Base-by-base conservation (phyloP, 1,140 invertebrate genomes). In the Cydia pomonella region DNA sequence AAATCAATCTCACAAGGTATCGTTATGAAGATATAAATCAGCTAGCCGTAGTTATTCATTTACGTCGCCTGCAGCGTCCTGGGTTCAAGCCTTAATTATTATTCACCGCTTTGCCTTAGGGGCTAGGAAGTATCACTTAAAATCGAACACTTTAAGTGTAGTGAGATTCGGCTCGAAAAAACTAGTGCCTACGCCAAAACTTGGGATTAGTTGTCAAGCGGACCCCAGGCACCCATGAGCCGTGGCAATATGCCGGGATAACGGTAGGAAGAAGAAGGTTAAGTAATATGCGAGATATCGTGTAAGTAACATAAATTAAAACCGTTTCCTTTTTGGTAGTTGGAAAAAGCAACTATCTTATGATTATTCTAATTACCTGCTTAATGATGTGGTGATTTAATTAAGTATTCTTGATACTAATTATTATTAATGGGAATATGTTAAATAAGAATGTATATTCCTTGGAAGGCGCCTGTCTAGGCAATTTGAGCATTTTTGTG, bases 41-140 rank as follows among this genome's bases (percentile, higher is more conserved):
- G 78, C 27, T 71, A 75, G 72, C 80, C 62, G 74, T 80, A 80
- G 75, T 85, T 87, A 86, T 87, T 88, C 87, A 87, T 83, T 82
- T 78, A 77, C 77, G 71, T 75, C 27, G 87, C 87, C 86, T 47
- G 64, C 21, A 77, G 88, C 79, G 83, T 84, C 82, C 82, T 79
- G 72, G 82, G 80, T 89, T 89, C 87, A 89, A 81, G 71, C 76
- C 73, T 80, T 88, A 88, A 90, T 89, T 90, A 89, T 89, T 84
- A 87, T 89, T 88, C 88, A 89, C 44, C 78, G 41, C 2, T 44
- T 44, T 44, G 85, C 79, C 84, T 80, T 76, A 27, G 76, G 72
- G 79, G 87, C 75, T 80, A 82, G 82, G 80, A 82, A 83, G 80
- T 86, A 76, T 73, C n/a, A n/a, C n/a, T 66, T 79, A 79, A 82